phyloP scores from a whole-genome alignment of 2,797 vertebrate species.

The Gymnocypris eckloni region DNA sequence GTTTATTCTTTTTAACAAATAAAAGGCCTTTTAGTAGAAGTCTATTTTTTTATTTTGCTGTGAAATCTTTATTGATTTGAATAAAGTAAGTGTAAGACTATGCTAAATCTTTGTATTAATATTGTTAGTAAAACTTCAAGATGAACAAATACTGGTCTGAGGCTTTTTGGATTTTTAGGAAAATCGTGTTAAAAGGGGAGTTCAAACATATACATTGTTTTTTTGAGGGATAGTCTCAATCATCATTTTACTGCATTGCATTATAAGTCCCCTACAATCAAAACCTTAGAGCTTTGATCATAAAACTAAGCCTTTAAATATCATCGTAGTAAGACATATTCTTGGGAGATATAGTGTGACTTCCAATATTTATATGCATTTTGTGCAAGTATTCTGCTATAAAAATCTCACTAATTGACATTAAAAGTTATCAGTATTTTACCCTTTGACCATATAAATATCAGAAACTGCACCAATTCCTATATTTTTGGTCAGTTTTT shows the following conservation, averaged over 20 bases:
- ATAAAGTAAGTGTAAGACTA: background rate
- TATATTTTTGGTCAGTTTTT: background rate
- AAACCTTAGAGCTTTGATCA: background rate
- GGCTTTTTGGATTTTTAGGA: background rate
- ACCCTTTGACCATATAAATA: background rate
- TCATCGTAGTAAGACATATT: background rate
- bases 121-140: background rate
- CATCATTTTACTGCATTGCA: background rate
- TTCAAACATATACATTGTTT: background rate
- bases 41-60: too few relatives aligned
- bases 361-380: background rate
- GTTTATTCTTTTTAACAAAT: background rate
- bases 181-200: background rate
- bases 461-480: background rate
- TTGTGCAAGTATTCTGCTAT: background rate
- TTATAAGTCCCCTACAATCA: background rate
- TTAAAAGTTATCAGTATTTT: background rate
- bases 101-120: background rate
- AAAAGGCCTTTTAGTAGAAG: background rate
- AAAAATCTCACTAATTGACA: background rate
- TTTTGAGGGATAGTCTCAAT: background rate
- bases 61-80: background rate
- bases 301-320: conserved; percentile 1
- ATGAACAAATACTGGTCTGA: background rate
- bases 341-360: background rate